These are phyloP conservation scores for Salvator merianae DNA, from an alignment of 2,113 vertebrate species.

Conservation along the genomic window DNA sequence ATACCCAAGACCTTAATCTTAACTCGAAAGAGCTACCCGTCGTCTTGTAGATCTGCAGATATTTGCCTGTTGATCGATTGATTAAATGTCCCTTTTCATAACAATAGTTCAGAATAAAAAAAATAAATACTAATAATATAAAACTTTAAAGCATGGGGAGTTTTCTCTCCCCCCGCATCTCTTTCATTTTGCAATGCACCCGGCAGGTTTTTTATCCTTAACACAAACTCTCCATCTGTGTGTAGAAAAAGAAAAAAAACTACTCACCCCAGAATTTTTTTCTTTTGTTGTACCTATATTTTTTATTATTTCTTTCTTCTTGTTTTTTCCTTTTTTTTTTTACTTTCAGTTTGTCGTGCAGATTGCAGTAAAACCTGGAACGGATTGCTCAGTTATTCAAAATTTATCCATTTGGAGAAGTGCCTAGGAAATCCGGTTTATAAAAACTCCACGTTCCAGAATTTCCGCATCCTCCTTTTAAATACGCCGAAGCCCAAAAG, in stretches of 20 bases:
- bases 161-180: neutral
- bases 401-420: neutral
- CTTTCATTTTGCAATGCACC: neutral
- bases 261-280: constrained; percentile 17
- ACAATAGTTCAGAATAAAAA: no score
- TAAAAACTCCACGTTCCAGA: neutral
- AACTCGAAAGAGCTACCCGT: no score
- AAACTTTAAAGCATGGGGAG: neutral
- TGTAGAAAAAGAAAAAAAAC: neutral
- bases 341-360: constrained; percentile 22
- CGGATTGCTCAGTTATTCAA: neutral
- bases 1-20: no score
- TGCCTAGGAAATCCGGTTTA: neutral
- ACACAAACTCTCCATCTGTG: neutral
- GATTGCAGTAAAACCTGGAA: neutral
- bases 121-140: no score
- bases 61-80: no score
- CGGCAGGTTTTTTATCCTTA: neutral
- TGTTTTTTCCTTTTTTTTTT: neutral
- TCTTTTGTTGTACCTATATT: neutral
- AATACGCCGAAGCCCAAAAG: neutral
- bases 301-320: neutral
- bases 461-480: neutral
- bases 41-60: no score
- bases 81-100: neutral